These are phyloP conservation scores for Aplysina aerophoba DNA, from an alignment of 37 sponge, comb jelly and placozoan species.

Conservation along the genomic window DNA sequence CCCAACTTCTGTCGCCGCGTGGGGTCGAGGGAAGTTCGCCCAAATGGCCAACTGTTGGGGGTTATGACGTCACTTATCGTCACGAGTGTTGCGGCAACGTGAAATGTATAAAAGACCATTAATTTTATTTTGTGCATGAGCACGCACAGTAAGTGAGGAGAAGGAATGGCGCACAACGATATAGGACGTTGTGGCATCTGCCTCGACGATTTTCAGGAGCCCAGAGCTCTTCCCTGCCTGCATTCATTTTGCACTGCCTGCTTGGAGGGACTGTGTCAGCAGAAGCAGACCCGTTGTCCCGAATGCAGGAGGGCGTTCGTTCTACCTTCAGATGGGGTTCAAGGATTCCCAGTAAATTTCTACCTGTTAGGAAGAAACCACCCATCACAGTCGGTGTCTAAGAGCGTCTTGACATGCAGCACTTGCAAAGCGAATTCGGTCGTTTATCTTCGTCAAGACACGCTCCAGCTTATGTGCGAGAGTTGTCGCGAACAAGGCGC, in stretches of 20 bases:
- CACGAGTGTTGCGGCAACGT: no score
- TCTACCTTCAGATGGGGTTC: not conserved
- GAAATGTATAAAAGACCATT: no score
- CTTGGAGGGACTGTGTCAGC: not conserved
- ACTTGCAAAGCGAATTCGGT: not conserved
- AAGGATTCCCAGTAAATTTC: constrained; percentile 25
- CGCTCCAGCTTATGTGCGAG: not conserved
- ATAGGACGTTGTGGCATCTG: constrained; percentile 19
- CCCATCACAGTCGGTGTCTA: no score
- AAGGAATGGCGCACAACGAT: not conserved
- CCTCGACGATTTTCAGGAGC: constrained; percentile 5
- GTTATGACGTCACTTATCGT: no score
- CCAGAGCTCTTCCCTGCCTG: constrained; percentile 23
- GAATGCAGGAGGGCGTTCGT: constrained; percentile 20
- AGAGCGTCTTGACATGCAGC: not conserved
- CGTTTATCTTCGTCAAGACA: not conserved
- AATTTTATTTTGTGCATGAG: no score
- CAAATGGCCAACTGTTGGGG: no score
- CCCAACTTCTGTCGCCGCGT: no score
- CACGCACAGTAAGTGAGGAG: no score
- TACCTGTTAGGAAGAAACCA: not conserved
- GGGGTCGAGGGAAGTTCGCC: no score
- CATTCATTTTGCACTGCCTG: constrained; percentile 28
- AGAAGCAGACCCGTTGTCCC: constrained; percentile 16
- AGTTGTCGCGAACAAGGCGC: not conserved